Evolutionary conservation across 2,113 vertebrate species (phyloP).

Genomic region (Ardeotis arabs): DNA sequence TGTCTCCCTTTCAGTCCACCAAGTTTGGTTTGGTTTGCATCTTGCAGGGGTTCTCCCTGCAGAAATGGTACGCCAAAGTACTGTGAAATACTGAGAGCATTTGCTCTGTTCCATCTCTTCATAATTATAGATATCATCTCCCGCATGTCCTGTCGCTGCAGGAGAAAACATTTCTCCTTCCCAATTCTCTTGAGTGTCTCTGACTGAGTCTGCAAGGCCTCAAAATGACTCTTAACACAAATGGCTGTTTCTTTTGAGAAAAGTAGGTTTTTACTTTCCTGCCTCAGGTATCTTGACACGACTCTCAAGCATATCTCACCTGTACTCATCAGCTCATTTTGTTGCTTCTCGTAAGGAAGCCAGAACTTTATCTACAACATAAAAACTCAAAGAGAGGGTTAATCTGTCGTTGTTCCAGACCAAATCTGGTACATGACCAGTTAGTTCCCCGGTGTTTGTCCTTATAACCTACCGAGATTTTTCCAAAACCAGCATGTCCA

Average conservation of each 20-base stretch:
- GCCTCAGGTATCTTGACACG: background rate
- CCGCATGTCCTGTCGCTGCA: background rate
- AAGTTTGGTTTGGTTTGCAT: background rate
- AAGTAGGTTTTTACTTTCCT: background rate
- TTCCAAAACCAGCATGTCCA: background rate
- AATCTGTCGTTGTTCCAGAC: background rate
- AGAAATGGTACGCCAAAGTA: background rate
- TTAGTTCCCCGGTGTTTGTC: background rate
- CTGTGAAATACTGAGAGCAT: background rate
- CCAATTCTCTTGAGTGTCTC: background rate
- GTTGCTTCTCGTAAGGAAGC: background rate
- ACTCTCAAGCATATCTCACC: background rate
- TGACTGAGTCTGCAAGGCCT: background rate
- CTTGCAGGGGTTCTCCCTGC: background rate
- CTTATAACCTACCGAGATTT: background rate
- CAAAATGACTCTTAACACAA: background rate
- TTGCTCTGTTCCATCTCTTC: background rate
- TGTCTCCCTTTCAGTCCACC: background rate
- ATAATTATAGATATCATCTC: background rate
- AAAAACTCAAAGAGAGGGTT: background rate
- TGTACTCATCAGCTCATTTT: background rate
- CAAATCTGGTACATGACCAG: background rate
- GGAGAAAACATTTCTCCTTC: background rate
- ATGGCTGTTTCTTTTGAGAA: background rate
- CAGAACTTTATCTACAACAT: rapidly evolving